Evolutionary conservation across 2,888 invertebrate genomes (phyloP).

Genomic region (Timema cristinae): DNA sequence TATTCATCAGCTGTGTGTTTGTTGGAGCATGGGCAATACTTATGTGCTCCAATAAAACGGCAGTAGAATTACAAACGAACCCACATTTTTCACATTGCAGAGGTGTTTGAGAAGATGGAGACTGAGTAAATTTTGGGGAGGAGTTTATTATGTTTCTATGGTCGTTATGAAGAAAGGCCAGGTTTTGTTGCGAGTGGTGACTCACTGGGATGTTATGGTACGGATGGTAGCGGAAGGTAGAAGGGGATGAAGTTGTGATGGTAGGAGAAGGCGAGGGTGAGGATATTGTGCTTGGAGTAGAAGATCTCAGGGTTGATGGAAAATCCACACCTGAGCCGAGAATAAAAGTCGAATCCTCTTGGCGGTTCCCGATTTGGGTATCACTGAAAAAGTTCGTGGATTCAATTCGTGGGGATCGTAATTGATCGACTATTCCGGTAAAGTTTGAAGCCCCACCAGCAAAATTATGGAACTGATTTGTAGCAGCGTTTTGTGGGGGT

Average conservation of each 20-base stretch:
- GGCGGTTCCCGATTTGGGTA: not conserved
- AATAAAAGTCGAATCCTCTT: constrained; percentile 2
- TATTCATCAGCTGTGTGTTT: not conserved
- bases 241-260: constrained; percentile 45
- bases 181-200: constrained; percentile 13
- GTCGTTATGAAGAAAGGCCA: not conserved
- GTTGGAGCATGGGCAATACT: constrained; percentile 59
- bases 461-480: constrained; percentile 5
- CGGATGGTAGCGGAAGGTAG: constrained; percentile 40
- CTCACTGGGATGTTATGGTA: constrained; percentile 29
- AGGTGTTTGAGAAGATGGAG: constrained; percentile 61
- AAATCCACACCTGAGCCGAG: constrained; percentile 22
- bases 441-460: not conserved
- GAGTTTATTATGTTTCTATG: constrained; percentile 14
- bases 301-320: constrained; percentile 15
- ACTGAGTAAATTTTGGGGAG: constrained; percentile 12
- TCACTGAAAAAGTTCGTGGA: not conserved
- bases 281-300: constrained; percentile 23
- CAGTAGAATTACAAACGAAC: constrained; percentile 69
- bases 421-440: too few species aligned
- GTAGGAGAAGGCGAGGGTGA: constrained; percentile 45
- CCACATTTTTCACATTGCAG: constrained; percentile 84
- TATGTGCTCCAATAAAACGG: constrained; percentile 70
- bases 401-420: not conserved
- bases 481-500: constrained; percentile 6